Base-by-base conservation (phyloP, 2,888 invertebrate species). In the Cartodere bifasciata region DNA sequence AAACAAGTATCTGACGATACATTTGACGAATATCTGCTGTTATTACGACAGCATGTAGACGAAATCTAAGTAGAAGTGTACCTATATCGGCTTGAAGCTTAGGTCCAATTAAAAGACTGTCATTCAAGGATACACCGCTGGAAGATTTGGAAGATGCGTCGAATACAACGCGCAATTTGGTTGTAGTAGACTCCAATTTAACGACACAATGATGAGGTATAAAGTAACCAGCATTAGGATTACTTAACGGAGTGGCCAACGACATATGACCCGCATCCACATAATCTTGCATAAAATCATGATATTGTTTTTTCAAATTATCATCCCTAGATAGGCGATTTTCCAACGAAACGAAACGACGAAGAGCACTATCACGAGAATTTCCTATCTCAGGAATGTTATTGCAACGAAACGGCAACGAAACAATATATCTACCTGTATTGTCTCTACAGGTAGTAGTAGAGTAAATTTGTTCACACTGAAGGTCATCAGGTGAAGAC, bases 1-100 rank as follows among this genome's bases (percentile, higher is more conserved):
- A n/a, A 13, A 42, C 28, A 15, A 32, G 20, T 11, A 44, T 44
- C 23, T 40, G 36, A 6, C 36, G 17, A 22, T 34, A 43, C 39
- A 43, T 43, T 15, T 41, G 32, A 15, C 28, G 13, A 3, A 38
- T 32, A 27, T 38, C 38, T 9, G 20, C 30, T 7, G 27, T 35
- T 9, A 39, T 32, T 4, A 32, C 37, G n/a, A 16, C 11, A n/a
- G 23, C n/a, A 16, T 35, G 30, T 14, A 25, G 4, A 3, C 39
- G 32, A 30, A 38, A 38, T 6, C 21, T 13, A 2, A 31, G 13
- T 4, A 38, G 21, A 22, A 38, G 16, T 11, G 31, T 23, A 4
- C 5, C 23, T 7, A 39, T 24, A 16, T 35, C 32, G 4, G 16
- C 28, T 24, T 38, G 39, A 3, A 38, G 30, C 24, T 38, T 38